phyloP scores from a whole-genome alignment of 2,797 vertebrate species.

The Sphaeramia orbicularis region DNA sequence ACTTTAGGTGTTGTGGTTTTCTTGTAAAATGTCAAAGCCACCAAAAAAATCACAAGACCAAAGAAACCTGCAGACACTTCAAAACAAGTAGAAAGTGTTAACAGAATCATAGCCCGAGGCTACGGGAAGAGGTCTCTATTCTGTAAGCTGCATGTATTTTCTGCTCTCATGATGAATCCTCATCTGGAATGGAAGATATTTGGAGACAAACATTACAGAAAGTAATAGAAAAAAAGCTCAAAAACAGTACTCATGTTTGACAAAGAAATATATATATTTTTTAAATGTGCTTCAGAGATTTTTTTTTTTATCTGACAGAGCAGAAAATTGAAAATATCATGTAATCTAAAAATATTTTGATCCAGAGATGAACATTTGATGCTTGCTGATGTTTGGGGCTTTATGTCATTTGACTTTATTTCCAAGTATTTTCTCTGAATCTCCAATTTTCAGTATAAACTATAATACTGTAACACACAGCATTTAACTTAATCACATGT shows the following conservation, averaged over 20 bases:
- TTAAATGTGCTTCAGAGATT: neutral
- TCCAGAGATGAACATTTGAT: neutral
- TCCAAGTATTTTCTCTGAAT: slow-evolving; percentile 5
- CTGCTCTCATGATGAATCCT: slow-evolving; percentile 2
- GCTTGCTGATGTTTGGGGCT: too few species aligned
- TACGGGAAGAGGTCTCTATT: slow-evolving; percentile 21
- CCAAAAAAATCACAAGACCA: slow-evolving; percentile 35
- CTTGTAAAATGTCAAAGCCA: slow-evolving; percentile 32
- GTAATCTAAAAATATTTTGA: neutral
- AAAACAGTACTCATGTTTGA: neutral
- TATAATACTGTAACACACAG: slow-evolving; percentile 6
- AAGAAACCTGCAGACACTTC: slow-evolving; percentile 34
- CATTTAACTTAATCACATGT: slow-evolving; percentile 31
- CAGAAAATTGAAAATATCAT: neutral
- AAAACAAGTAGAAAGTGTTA: slow-evolving; percentile 40
- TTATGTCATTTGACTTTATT: too few species aligned
- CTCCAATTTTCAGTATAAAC: slow-evolving; percentile 1
- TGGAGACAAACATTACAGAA: neutral
- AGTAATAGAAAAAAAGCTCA: neutral
- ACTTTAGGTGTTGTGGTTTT: neutral
- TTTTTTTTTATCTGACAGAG: neutral
- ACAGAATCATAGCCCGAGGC: slow-evolving; percentile 29
- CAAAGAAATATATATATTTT: too few species aligned
- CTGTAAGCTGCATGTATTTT: slow-evolving; percentile 5
- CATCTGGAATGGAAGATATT: neutral